phyloP scores from a whole-genome alignment of 2,797 vertebrate genomes.

The Tadarida brasiliensis region DNA sequence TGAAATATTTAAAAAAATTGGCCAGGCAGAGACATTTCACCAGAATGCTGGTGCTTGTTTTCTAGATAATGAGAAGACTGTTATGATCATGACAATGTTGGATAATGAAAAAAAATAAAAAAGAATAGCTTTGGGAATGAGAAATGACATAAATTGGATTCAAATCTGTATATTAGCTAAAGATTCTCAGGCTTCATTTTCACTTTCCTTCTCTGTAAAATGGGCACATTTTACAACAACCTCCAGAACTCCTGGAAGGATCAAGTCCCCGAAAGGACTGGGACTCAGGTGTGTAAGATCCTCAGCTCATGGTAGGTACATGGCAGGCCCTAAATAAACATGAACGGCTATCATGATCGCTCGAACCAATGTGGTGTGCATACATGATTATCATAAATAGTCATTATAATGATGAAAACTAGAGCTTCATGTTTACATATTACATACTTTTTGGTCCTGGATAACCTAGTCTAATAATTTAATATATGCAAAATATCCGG shows the following conservation, averaged over 20 bases:
- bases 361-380: accelerated
- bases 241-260: neutral
- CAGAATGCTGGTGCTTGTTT: neutral
- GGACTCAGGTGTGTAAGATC: neutral
- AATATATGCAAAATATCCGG: neutral
- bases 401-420: neutral
- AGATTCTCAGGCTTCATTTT: neutral
- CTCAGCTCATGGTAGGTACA: neutral
- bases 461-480: neutral
- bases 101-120: neutral
- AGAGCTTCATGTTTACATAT: neutral
- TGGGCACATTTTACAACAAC: neutral
- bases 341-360: accelerated
- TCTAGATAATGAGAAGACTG: neutral
- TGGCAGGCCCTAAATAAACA: neutral
- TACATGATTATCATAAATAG: accelerated
- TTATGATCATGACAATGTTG: neutral
- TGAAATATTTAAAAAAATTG: conserved; percentile 34
- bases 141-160: neutral
- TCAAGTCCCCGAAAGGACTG: neutral
- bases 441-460: neutral
- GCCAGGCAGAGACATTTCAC: neutral
- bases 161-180: neutral
- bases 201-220: neutral
- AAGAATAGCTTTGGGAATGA: neutral